A percentile compares a stretch with the other conserved stretches of the same genome.
Evolutionary conservation across 2,797 vertebrate species (phyloP).

Genomic region (Tinamus major): DNA sequence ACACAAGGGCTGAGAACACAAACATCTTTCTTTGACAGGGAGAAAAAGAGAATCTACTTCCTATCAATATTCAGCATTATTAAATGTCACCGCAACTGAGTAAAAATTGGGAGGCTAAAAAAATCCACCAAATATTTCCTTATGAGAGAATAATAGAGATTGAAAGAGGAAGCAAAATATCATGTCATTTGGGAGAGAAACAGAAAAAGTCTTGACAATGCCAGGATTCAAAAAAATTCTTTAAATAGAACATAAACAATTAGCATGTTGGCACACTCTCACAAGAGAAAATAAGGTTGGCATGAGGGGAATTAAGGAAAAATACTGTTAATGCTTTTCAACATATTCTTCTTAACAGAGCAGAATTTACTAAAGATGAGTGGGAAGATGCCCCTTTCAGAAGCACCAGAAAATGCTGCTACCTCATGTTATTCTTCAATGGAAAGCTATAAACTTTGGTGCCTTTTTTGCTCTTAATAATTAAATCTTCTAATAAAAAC

Average conservation of each 20-base stretch:
- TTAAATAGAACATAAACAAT: not conserved
- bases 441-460: not conserved
- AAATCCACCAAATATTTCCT: not conserved
- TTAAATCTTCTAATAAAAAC: not conserved
- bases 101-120: not conserved
- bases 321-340: not conserved
- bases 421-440: not conserved
- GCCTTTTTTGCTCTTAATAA: not conserved
- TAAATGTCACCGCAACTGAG: not conserved
- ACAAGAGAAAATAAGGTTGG: not conserved
- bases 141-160: not conserved
- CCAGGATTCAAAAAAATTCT: not conserved
- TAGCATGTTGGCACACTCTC: not conserved
- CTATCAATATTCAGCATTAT: not conserved
- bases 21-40: not conserved
- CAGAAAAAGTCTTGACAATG: not conserved
- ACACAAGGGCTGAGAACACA: not conserved
- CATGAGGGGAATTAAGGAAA: not conserved
- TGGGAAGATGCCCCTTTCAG: not conserved
- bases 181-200: accelerated
- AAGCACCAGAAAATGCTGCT: not conserved
- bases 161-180: not conserved
- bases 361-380: not conserved
- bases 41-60: not conserved
- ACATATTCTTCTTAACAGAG: not conserved